These are phyloP conservation scores for Platygyra sinensis DNA, from an alignment of 64 coral and sea anemone genomes.

Conservation along the genomic window DNA sequence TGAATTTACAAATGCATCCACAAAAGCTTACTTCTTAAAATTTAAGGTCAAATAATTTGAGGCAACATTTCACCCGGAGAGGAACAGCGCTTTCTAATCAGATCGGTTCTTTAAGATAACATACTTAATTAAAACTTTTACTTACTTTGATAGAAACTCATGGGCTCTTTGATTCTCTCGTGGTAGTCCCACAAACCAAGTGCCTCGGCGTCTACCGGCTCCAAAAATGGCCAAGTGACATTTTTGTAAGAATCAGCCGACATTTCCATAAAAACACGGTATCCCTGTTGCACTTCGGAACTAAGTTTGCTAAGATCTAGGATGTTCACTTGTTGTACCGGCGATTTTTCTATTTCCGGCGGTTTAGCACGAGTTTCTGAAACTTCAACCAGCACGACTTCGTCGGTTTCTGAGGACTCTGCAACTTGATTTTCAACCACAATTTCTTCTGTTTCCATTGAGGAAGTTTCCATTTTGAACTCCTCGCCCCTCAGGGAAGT, in stretches of 20 bases:
- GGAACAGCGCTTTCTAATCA: neutral
- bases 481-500: neutral
- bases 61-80: neutral
- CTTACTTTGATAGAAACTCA: constrained; percentile 93
- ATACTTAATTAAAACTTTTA: constrained; percentile 31
- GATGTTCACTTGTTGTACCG: constrained; percentile 49
- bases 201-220: constrained; percentile 88
- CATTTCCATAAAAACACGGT: constrained; percentile 89
- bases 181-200: constrained; percentile 96
- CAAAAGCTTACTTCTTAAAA: neutral
- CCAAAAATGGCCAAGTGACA: constrained; percentile 95
- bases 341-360: constrained; percentile 69
- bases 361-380: constrained; percentile 58
- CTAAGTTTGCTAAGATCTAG: constrained; percentile 81
- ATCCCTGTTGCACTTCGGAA: constrained; percentile 94
- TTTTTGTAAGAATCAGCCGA: constrained; percentile 85
- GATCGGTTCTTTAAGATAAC: neutral
- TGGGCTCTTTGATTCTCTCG: constrained; percentile 86
- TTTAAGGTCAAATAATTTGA: neutral
- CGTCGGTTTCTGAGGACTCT: neutral
- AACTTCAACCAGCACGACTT: constrained; percentile 60
- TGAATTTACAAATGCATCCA: neutral
- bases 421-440: constrained; percentile 7
- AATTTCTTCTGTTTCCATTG: constrained; percentile 39
- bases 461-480: constrained; percentile 39